These are phyloP conservation scores for Syrrhaptes paradoxus DNA, from an alignment of 2,113 vertebrate genomes.

Conservation along the genomic window DNA sequence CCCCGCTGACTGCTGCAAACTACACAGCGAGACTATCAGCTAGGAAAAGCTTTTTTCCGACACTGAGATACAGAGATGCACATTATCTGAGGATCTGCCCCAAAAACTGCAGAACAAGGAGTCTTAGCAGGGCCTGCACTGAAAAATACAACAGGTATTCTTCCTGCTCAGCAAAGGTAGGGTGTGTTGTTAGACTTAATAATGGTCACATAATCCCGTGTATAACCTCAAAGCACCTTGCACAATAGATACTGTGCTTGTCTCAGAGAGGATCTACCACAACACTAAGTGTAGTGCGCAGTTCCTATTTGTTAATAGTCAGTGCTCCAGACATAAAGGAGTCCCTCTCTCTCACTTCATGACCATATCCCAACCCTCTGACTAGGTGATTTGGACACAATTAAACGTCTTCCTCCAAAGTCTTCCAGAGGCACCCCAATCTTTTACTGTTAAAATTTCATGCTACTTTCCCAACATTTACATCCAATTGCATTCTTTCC, in stretches of 20 bases:
- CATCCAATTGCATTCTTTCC: neutral
- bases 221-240: neutral
- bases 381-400: neutral
- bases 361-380: neutral
- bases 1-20: neutral
- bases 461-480: neutral
- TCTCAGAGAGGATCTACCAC: neutral
- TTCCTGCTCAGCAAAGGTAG: neutral
- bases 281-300: neutral
- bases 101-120: neutral
- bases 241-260: neutral
- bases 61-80: neutral
- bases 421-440: neutral
- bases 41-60: neutral
- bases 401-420: neutral
- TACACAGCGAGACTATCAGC: neutral
- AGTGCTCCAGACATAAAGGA: neutral
- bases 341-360: neutral
- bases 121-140: neutral
- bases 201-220: neutral
- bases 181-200: neutral
- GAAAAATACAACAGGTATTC: neutral
- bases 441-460: neutral
- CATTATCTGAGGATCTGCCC: neutral
- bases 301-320: neutral